Percentiles rank a stretch among this genome's conserved stretches.
phyloP scores from a whole-genome alignment of 1,140 invertebrate species.

The Saxidomus purpurata region DNA sequence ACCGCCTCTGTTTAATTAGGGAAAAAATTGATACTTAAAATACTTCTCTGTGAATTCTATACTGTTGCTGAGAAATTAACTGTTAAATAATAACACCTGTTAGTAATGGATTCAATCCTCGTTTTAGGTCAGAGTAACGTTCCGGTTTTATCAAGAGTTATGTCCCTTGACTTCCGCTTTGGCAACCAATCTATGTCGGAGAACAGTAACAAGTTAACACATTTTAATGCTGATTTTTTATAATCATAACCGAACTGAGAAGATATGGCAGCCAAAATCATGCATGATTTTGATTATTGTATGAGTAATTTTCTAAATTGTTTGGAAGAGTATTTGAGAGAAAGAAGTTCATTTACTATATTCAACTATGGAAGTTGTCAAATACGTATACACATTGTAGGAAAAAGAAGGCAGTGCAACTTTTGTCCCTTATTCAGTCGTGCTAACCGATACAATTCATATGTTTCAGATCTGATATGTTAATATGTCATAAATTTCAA shows the following conservation, averaged over 20 bases:
- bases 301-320: no score
- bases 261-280: not conserved
- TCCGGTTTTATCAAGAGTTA: not conserved
- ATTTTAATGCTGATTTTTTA: not conserved
- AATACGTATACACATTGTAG: no score
- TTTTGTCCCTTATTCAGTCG: no score
- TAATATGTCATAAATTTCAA: no score
- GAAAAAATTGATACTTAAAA: not conserved
- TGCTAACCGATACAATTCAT: no score
- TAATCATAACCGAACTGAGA: not conserved
- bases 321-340: no score
- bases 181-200: not conserved
- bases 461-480: no score
- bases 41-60: not conserved
- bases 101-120: not conserved
- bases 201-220: not conserved
- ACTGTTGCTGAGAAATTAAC: not conserved
- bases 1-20: not conserved
- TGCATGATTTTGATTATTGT: not conserved
- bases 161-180: not conserved
- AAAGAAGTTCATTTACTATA: no score
- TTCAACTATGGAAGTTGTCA: no score
- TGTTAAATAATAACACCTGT: constrained; percentile 3
- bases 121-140: not conserved
- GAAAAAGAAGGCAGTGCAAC: no score